These are phyloP conservation scores for Taenaris catops DNA, from an alignment of 2,888 invertebrate genomes.

Conservation along the genomic window DNA sequence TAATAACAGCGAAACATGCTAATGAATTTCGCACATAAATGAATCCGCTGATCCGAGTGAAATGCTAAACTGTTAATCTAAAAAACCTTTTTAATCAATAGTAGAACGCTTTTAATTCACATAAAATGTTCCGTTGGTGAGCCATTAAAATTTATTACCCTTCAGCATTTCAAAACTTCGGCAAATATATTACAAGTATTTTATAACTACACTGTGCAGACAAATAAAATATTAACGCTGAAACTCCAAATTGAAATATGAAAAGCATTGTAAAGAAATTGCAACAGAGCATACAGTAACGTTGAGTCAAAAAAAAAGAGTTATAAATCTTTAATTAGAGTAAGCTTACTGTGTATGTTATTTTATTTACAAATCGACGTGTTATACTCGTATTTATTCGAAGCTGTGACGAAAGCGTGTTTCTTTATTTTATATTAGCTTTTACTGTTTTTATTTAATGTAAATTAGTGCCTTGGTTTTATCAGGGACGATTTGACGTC, in stretches of 20 bases:
- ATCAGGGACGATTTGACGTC: conserved; percentile 58
- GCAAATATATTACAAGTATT: conserved; percentile 15
- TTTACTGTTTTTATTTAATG: conserved; percentile 26
- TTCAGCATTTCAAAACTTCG: conserved; percentile 16
- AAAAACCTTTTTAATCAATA: conserved; percentile 33
- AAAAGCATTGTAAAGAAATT: conserved; percentile 21
- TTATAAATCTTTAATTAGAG: conserved; percentile 15
- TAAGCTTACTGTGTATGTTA: conserved; percentile 14
- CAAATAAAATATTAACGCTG: conserved; percentile 15
- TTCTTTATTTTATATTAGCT: conserved; percentile 22
- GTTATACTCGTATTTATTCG: conserved; percentile 22
- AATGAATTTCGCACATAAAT: conserved; percentile 30
- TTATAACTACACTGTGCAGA: conserved; percentile 17
- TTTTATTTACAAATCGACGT: conserved; percentile 19
- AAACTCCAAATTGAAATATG: conserved; percentile 17
- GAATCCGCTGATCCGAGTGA: conserved; percentile 42
- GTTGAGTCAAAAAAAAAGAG: conserved; percentile 13
- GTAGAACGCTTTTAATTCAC: conserved; percentile 22
- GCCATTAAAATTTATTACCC: conserved; percentile 19
- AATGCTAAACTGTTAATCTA: conserved; percentile 39
- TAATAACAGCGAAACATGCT: too few species aligned
- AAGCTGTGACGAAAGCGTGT: conserved; percentile 23
- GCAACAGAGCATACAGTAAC: conserved; percentile 17
- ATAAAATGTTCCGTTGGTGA: conserved; percentile 16
- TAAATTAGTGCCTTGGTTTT: conserved; percentile 66